Percentiles rank a stretch among this genome's conserved stretches.
These are phyloP conservation scores for Trilocha varians DNA, from an alignment of 2,888 invertebrate genomes.

Conservation along the genomic window DNA sequence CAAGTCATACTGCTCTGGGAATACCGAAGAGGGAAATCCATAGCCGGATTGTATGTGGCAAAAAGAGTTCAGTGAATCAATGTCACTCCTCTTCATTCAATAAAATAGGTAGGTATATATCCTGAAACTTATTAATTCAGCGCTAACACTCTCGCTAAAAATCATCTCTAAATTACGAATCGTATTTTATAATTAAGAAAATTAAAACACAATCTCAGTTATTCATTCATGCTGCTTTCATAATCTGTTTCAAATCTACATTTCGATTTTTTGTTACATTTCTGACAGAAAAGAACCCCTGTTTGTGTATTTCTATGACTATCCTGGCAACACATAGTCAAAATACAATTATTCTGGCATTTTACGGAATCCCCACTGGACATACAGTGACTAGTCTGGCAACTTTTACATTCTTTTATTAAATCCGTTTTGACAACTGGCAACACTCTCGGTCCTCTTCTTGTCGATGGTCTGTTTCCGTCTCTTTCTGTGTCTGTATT, in stretches of 20 bases:
- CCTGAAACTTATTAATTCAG: too few relatives aligned
- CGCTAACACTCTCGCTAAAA: too few relatives aligned
- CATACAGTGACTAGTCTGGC: conserved; percentile 32
- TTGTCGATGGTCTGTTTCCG: conserved; percentile 40
- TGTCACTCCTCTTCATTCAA: too few relatives aligned
- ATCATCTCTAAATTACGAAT: too few relatives aligned
- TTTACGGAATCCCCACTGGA: conserved; percentile 43
- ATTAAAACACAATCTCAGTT: background rate
- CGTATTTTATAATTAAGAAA: background rate
- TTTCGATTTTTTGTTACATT: conserved; percentile 13
- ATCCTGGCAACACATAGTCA: conserved; percentile 26
- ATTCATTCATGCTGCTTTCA: background rate
- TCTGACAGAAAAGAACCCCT: conserved; percentile 24
- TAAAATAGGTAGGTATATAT: too few relatives aligned
- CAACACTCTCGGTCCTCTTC: conserved; percentile 51
- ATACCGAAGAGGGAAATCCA: too few relatives aligned
- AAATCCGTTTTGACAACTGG: conserved; percentile 45
- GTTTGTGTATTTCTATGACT: conserved; percentile 15
- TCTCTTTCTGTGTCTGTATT: conserved; percentile 23
- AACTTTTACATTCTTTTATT: conserved; percentile 23
- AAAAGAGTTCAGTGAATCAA: too few relatives aligned
- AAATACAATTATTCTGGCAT: conserved; percentile 7
- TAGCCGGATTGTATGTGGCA: too few relatives aligned
- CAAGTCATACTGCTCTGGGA: too few relatives aligned
- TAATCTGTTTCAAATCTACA: background rate